These are phyloP conservation scores for Rallus crepitans DNA, from an alignment of 2,797 vertebrate genomes.

Conservation along the genomic window DNA sequence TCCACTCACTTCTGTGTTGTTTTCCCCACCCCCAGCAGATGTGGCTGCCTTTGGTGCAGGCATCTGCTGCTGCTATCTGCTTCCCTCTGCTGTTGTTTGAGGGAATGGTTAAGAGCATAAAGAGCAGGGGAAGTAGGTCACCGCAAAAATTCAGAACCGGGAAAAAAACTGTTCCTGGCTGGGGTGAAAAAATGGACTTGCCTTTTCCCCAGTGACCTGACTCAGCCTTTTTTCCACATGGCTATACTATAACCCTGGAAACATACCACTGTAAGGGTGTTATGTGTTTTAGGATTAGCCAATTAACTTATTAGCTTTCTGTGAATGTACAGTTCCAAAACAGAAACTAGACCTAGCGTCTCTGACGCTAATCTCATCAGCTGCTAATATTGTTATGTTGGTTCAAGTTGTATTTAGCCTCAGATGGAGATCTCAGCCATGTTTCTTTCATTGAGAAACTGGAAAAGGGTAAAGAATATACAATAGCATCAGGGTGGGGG, in stretches of 20 bases:
- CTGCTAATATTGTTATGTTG: conserved; percentile 21
- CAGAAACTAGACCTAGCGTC: conserved; percentile 47
- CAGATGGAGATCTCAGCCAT: not conserved
- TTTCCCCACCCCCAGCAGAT: conserved; percentile 54
- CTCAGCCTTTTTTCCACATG: conserved; percentile 41
- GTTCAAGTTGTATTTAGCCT: not conserved
- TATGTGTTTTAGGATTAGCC: conserved; percentile 58
- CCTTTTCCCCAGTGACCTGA: conserved; percentile 59
- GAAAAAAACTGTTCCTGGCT: not conserved
- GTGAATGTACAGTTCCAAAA: conserved; percentile 56
- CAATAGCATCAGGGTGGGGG: not conserved
- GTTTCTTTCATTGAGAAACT: not conserved
- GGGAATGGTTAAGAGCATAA: conserved; percentile 34
- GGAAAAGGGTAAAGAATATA: not conserved
- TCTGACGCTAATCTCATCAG: conserved; percentile 45
- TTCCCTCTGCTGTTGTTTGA: conserved; percentile 67
- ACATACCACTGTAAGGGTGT: conserved; percentile 37
- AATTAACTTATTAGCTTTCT: conserved; percentile 65
- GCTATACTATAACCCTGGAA: conserved; percentile 49
- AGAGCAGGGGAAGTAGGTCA: conserved; percentile 67
- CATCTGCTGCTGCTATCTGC: conserved; percentile 45
- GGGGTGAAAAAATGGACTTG: not conserved
- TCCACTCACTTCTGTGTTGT: not conserved
- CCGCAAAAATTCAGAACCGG: not conserved
- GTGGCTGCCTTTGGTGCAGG: not conserved